Evolutionary conservation across 2,113 vertebrate species (phyloP).

Genomic region (Pipra filicauda): DNA sequence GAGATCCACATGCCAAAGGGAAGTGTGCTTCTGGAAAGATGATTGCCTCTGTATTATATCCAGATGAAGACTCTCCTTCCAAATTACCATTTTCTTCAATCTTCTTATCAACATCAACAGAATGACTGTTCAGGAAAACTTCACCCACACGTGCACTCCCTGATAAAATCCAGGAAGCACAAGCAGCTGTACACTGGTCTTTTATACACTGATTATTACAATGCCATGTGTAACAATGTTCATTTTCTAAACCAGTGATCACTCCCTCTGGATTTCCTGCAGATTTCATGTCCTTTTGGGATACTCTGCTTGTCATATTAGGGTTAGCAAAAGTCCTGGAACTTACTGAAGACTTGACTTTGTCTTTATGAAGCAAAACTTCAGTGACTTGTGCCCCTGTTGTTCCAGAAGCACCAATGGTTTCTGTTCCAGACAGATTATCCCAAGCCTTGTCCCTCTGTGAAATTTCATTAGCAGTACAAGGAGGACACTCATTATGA

Average conservation of each 20-base stretch:
- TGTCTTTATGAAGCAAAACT: neutral
- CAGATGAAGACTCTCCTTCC: neutral
- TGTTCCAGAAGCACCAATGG: slow-evolving; percentile 9
- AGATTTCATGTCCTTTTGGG: neutral
- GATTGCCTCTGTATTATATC: neutral
- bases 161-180: slow-evolving; percentile 3
- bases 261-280: neutral
- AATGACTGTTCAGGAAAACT: neutral
- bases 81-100: neutral
- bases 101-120: neutral
- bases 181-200: neutral
- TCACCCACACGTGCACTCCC: neutral
- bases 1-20: neutral
- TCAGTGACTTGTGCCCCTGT: neutral
- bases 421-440: slow-evolving; percentile 37
- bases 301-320: neutral
- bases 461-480: neutral
- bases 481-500: neutral
- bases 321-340: neutral
- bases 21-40: neutral
- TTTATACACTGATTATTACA: neutral
- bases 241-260: neutral
- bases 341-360: neutral
- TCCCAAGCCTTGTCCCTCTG: slow-evolving; percentile 2
- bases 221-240: neutral